Evolutionary conservation across 1,140 invertebrate genomes (phyloP), one percentile per base, ranked within the genome.

Genomic region (Camponotus pennsylvanicus): DNA sequence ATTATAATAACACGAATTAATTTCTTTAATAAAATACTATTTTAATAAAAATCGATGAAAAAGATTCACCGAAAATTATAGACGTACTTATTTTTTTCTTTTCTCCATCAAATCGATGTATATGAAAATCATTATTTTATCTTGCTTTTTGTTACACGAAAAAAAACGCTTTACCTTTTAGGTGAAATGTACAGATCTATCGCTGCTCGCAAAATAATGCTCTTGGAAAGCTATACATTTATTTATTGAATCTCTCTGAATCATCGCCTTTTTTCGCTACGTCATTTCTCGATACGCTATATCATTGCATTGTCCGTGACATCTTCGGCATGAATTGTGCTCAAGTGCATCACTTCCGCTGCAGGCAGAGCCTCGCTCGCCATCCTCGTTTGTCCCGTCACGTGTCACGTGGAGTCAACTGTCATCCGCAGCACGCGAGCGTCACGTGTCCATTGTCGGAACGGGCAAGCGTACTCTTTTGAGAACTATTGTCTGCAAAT

Each of bases 401-500:
- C 90, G 89, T 90, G 90, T 88, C 76, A 76, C 66, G 45, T n/a
- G 32, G 64, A 91, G 90, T 91, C 90, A 91, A 91, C 90, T 91
- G 90, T 90, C 90, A 90, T 89, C 83, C 80, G 66, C 90, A 90
- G 80, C 87, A 90, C 90, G 87, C 90, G 87, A 91, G 64, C 63
- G 85, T 85, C 90, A 89, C 90, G 90, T 90, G 90, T 85, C 87
- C 79, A 91, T 91, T 90, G 90, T 90, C 69, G 27, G 27, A 71
- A 34, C 27, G 70, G 27, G 42, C 32, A 9, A 67, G 55, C 70
- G 76, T 89, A 90, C 85, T 89, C 90, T 90, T 91, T 90, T 87
- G 75, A 82, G 76, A 86, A 90, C 87, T 91, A 91, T 91, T 91
- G 90, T 91, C 90, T 91, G 90, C 87, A 91, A 91, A 91, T 91